Evolutionary conservation across 2,797 vertebrate genomes (phyloP), one percentile per base, ranked within the genome.

Genomic region (Parauchenoglanis punctatus): DNA sequence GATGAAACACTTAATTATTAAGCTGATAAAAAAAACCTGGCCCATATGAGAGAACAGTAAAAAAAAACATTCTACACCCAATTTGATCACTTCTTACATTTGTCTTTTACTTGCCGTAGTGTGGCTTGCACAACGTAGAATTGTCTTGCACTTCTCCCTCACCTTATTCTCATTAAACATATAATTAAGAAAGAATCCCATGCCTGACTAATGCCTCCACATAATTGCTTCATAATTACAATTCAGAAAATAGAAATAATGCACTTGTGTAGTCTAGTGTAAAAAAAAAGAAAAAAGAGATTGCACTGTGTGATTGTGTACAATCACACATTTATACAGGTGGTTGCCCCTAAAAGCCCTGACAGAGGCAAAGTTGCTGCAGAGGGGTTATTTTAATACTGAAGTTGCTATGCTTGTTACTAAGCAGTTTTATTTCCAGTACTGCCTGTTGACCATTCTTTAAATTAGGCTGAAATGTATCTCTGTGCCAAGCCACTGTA

Each of bases 361-460:
- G 8, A 80, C 67, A 80, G 59, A 58, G 77, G 73, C 70, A 76
- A 85, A 81, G 84, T 87, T 31, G 15, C 73, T 31, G n/a, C 31
- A 76, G 65, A 77, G 77, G 86, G n/a, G 81, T 73, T 91, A 90
- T 88, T 92, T 92, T 90, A 89, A 88, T 89, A 80, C 81, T 80
- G 25, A 40, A 80, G 89, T 90, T 92, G 90, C 88, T 90, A 91
- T 72, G 90, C 86, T 90, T 87, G 91, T 91, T 88, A 86, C 88
- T 68, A 86, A 87, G 88, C 83, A 82, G 40, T 44, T 81, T 83
- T 83, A 56, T 68, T 88, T 76, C 28, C 80, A 61, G 85, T 82
- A 31, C 31, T 58, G 58, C 73, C 20, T 12, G 70, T 76, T 56
- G 83, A 77, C 63, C 65, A 46, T 63, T 82, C 7, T 7, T 18